Percentiles rank a stretch among this genome's conserved stretches.
Conservation (phyloP, 2,113 vertebrate genomes). For the Ploceus nigricollis region DNA sequence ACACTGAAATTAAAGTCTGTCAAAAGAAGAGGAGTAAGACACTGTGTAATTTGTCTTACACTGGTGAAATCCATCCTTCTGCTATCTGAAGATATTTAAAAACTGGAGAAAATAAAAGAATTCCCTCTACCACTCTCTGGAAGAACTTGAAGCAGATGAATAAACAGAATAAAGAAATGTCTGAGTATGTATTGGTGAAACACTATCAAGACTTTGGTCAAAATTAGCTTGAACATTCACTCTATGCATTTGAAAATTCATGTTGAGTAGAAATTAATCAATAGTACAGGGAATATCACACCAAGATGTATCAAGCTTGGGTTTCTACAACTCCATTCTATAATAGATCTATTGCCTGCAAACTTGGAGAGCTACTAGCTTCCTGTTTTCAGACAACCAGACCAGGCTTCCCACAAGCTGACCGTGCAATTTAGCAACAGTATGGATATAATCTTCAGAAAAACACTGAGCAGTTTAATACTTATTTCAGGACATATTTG, state of each 20-base stretch:
- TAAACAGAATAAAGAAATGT: not conserved
- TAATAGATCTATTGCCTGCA: not conserved
- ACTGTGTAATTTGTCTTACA: not conserved
- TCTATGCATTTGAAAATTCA: not conserved
- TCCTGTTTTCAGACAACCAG: not conserved
- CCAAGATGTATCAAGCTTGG: not conserved
- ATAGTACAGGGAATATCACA: not conserved
- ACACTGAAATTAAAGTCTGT: not conserved
- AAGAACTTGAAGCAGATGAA: not conserved
- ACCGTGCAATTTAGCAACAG: not conserved
- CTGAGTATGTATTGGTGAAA: not conserved
- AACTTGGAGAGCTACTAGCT: not conserved
- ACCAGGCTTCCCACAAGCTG: not conserved
- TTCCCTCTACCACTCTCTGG: not conserved
- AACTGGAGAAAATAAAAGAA: not conserved
- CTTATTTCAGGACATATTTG: not conserved
- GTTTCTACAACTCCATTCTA: not conserved
- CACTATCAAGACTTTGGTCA: not conserved
- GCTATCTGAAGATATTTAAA: not conserved
- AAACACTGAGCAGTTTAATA: not conserved
- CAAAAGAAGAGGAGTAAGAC: not conserved
- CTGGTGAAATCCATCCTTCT: not conserved
- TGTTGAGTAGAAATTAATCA: not conserved
- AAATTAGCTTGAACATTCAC: not conserved
- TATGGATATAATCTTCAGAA: not conserved